Conservation (phyloP, 2,797 vertebrate genomes). For the Macrochelys suwanniensis region DNA sequence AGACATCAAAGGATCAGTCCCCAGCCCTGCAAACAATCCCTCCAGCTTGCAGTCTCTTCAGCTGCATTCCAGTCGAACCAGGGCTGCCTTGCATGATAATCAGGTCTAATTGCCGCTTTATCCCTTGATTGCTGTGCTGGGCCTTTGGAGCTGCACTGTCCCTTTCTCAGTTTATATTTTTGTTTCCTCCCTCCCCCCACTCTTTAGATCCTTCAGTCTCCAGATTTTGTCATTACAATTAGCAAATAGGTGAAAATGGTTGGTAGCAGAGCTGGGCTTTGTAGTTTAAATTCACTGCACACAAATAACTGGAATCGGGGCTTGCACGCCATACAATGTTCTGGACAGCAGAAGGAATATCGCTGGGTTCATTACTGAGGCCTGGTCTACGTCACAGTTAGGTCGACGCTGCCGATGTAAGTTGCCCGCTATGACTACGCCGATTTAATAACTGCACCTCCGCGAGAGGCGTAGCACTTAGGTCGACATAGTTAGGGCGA, state of each 20-base stretch:
- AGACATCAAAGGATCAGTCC: slow-evolving; percentile 82
- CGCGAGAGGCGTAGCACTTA: neutral
- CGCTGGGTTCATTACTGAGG: slow-evolving; percentile 10
- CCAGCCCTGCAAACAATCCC: slow-evolving; percentile 74
- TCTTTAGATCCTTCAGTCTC: slow-evolving; percentile 17
- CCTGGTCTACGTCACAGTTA: neutral
- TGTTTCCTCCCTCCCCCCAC: slow-evolving; percentile 44
- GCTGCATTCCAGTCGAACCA: slow-evolving; percentile 81
- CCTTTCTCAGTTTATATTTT: slow-evolving; percentile 75
- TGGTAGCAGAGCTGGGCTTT: slow-evolving; percentile 27
- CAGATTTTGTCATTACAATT: slow-evolving; percentile 53
- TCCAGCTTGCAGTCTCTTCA: slow-evolving; percentile 79
- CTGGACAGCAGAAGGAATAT: slow-evolving; percentile 3
- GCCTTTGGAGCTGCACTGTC: slow-evolving; percentile 75
- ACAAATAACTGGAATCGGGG: neutral
- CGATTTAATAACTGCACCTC: neutral
- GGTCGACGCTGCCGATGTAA: neutral
- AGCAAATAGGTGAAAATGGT: slow-evolving; percentile 62
- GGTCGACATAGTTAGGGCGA: neutral
- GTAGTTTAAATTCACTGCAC: neutral
- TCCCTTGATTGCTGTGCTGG: slow-evolving; percentile 80
- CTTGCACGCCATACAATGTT: neutral
- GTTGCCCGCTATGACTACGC: no score
- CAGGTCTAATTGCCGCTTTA: slow-evolving; percentile 85
- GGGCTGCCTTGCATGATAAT: slow-evolving; percentile 85